Percentiles rank a stretch among this genome's conserved stretches.
These are phyloP conservation scores for Pterois miles DNA, from an alignment of 2,797 vertebrate genomes.

Conservation along the genomic window DNA sequence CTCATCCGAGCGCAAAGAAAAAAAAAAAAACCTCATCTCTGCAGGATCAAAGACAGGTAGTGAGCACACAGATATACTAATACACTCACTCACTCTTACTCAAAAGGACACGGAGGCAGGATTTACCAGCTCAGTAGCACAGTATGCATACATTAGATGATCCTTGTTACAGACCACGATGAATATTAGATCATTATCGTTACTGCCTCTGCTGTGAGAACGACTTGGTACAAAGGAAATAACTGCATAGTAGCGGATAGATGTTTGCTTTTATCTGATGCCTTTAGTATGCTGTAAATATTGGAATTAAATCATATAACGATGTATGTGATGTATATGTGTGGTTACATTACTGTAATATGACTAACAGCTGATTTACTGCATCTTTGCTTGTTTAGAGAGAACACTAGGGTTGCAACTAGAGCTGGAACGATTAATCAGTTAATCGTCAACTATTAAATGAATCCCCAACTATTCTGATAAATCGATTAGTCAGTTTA, in stretches of 20 bases:
- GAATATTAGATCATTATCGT: slow-evolving; percentile 59
- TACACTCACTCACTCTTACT: slow-evolving; percentile 35
- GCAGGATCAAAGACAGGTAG: slow-evolving; percentile 57
- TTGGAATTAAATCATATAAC: background rate
- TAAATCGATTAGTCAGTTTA: too few relatives aligned
- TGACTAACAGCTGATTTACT: background rate
- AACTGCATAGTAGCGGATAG: background rate
- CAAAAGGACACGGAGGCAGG: slow-evolving; percentile 39
- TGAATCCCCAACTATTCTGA: too few relatives aligned
- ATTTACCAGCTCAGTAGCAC: slow-evolving; percentile 47
- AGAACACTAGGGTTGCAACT: background rate
- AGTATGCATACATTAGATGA: slow-evolving; percentile 49
- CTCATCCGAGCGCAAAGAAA: slow-evolving; percentile 23
- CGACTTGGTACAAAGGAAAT: slow-evolving; percentile 25
- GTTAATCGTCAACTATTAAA: too few relatives aligned
- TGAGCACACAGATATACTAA: slow-evolving; percentile 39
- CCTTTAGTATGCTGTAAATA: slow-evolving; percentile 19
- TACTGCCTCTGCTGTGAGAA: slow-evolving; percentile 20
- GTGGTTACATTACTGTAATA: background rate
- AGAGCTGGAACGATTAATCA: too few relatives aligned
- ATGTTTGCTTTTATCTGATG: slow-evolving; percentile 1
- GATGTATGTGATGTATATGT: background rate
- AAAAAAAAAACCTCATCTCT: slow-evolving; percentile 23
- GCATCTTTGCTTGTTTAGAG: background rate
- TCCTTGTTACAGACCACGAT: slow-evolving; percentile 51